Base-by-base conservation (phyloP, 2,113 vertebrate species). In the Taxidea taxus region DNA sequence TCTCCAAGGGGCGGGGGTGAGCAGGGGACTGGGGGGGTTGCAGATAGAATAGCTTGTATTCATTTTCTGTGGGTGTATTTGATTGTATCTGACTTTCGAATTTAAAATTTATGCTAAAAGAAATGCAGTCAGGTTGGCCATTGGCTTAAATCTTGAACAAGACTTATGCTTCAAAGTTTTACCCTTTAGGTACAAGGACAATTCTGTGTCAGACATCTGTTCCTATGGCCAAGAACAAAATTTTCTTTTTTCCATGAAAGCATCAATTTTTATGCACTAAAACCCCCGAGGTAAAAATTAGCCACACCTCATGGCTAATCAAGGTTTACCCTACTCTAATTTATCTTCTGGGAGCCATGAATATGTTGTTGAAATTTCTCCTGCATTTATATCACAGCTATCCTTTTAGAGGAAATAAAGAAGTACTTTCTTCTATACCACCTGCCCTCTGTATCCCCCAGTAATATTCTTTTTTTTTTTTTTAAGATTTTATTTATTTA, bases 71-170 rank as follows among this genome's bases (percentile, higher is more conserved):
- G 20, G 29, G 13, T 95, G 12, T 56, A 81, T 75, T 83, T 90
- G 66, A 97, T 77, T 91, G 44, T 75, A 51, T 94, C 74, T 90
- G 47, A 70, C 47, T 94, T 81, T 95, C 77, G 42, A 97, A 88
- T 95, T 96, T 88, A 90, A 95, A 47, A 96, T 87, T 81, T 66
- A 44, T 82, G 74, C 94, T 85, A 87, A 87, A 80, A 64, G 54
- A 49, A 83, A 94, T 85, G 29, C 7, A 86, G 21, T 58, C 49
- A 89, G 64, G 4, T 93, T 87, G 64, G 64, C 68, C 51, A 85
- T 92, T 95, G 44, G 21, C 86, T 95, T 95, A 94, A 80, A 64
- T 92, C 81, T 47, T 66, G 44, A 95, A 51, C 4, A 75, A 86
- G 81, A 29, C n/a, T 83, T 88, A 16, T 7, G 49, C 83, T 98